phyloP scores from a whole-genome alignment of 2,113 vertebrate species.

The Tetrax tetrax region DNA sequence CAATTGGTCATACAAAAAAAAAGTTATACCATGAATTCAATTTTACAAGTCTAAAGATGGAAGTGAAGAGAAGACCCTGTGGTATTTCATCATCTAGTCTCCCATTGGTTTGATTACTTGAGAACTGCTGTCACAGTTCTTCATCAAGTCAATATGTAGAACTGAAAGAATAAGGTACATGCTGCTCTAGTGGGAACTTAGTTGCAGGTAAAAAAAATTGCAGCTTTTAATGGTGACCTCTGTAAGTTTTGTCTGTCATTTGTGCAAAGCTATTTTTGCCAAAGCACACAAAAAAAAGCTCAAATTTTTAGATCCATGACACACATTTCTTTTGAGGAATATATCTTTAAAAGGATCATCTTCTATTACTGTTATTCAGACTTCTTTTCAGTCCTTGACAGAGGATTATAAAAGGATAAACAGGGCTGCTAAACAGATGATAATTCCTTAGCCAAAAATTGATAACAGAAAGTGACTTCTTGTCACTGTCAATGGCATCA shows the following conservation, averaged over 20 bases:
- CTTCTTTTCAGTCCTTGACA: neutral
- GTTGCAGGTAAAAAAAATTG: neutral
- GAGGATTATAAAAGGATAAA: neutral
- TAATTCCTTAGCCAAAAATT: neutral
- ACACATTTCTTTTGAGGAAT: neutral
- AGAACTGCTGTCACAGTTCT: neutral
- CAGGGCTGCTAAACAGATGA: neutral
- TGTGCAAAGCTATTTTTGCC: neutral
- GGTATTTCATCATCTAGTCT: neutral
- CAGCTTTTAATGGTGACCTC: neutral
- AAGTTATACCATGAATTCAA: neutral
- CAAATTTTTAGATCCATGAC: neutral
- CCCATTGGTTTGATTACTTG: neutral
- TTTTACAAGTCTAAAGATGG: neutral
- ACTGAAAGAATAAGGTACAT: neutral
- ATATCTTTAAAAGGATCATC: neutral
- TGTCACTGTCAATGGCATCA: neutral
- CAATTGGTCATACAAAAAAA: neutral
- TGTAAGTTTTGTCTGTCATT: neutral
- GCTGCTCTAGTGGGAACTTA: neutral
- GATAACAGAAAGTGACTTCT: slow-evolving; percentile 3
- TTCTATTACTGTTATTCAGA: neutral
- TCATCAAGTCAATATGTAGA: neutral
- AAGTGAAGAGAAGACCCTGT: neutral
- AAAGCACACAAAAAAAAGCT: neutral